These are phyloP conservation scores for Calephelis nemesis DNA, from an alignment of 1,140 invertebrate species.

Conservation along the genomic window DNA sequence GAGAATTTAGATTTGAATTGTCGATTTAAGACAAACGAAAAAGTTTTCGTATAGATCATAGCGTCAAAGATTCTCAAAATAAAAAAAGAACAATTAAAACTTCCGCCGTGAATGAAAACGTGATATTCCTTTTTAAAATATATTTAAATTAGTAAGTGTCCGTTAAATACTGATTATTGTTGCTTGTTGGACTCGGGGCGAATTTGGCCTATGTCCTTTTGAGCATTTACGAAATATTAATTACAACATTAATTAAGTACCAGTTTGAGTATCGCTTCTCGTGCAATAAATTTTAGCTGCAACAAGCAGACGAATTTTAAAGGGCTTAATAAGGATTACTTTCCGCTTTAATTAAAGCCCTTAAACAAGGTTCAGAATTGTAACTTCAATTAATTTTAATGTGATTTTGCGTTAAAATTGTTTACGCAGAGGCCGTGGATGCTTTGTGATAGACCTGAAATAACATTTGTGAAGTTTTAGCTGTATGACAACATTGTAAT, in stretches of 20 bases:
- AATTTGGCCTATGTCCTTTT: no score
- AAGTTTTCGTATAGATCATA: no score
- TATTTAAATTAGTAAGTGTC: no score
- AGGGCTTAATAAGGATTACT: slow-evolving; percentile 6
- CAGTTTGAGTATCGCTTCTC: background rate
- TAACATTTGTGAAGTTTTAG: background rate
- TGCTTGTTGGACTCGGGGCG: no score
- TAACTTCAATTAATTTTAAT: slow-evolving; percentile 13
- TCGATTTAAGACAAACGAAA: no score
- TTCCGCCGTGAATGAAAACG: no score
- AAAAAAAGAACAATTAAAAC: no score
- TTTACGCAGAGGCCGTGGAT: background rate
- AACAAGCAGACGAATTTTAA: slow-evolving; percentile 12
- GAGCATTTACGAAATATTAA: background rate
- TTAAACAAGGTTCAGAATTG: background rate
- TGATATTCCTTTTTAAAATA: no score
- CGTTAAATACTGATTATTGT: no score
- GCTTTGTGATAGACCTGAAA: background rate
- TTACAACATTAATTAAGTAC: slow-evolving; percentile 4
- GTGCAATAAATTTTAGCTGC: slow-evolving; percentile 11
- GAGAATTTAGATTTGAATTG: no score
- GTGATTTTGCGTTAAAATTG: background rate
- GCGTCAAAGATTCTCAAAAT: no score
- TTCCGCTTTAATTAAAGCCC: background rate
- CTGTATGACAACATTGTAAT: background rate